A percentile compares a stretch with the other conserved stretches of the same genome.
Conservation (phyloP, 2,888 invertebrate genomes). For the Frankliniella intonsa region DNA sequence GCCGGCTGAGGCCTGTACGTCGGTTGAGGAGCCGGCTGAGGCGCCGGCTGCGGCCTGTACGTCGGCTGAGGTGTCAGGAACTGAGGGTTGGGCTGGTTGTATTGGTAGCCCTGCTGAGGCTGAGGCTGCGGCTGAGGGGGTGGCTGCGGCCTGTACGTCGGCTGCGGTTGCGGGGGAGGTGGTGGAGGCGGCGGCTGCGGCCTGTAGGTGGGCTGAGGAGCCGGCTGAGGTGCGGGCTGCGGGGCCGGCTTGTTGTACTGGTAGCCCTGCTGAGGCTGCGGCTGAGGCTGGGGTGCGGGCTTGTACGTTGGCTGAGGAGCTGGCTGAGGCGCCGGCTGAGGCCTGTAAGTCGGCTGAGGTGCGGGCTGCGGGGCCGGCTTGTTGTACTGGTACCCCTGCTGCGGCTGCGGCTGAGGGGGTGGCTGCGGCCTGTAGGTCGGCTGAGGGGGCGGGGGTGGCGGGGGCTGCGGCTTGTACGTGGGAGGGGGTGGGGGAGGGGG, state of each 20-base stretch:
- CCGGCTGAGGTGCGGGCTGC: background rate
- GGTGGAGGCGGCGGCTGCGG: background rate
- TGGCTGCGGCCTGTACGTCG: background rate
- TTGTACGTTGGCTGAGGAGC: background rate
- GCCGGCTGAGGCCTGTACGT: background rate
- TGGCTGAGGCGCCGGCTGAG: background rate
- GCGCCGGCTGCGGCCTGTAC: too few species aligned
- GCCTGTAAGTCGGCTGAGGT: background rate
- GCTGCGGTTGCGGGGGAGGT: background rate
- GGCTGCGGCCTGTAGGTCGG: background rate
- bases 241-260: conserved; percentile 2
- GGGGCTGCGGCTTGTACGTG: background rate
- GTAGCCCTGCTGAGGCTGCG: background rate
- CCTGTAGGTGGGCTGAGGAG: conserved; percentile 6
- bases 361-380: background rate
- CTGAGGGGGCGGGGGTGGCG: background rate
- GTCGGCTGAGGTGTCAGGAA: background rate
- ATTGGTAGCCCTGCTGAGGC: background rate
- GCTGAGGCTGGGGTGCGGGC: background rate
- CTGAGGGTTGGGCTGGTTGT: background rate
- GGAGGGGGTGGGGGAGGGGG: background rate
- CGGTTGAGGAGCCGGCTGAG: too few species aligned
- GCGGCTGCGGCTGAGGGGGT: background rate
- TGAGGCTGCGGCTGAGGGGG: background rate
- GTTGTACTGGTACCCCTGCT: background rate